Base-by-base conservation (phyloP, 2,113 vertebrate genomes). In the Meleagris gallopavo region DNA sequence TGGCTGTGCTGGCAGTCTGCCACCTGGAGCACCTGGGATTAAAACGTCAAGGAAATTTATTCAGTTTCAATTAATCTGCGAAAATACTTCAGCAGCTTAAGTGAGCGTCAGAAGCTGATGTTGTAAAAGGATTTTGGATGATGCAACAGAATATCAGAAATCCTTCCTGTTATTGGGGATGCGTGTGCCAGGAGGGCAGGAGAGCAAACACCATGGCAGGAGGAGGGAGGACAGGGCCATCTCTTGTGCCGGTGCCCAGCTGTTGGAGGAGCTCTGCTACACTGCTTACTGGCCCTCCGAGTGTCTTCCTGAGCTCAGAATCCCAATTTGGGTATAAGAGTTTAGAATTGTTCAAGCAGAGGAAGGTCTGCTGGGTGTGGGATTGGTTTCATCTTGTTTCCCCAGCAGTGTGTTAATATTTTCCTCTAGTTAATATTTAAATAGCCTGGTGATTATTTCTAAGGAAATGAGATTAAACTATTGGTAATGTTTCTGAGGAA, bases 41-140 rank as follows among this genome's bases (percentile, higher is more conserved):
- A 93, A 81, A 93, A 88, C 46, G 70, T 81, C 87, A 77, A 74
- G 73, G 60, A 89, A 94, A 91, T 80, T 74, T 91, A 74, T 93
- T 94, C 84, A 1, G 21, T 87, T 95, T 43, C 89, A 75, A 41
- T 91, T 94, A 93, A 89, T 94, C 75, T 86, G 55, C 0, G 3
- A 80, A 94, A 94, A 91, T 89, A 92, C 60, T 9, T 17, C 18
- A 83, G 72, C 67, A 86, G 75, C 30, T 95, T 94, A 71, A 52
- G 43, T 43, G 57, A 93, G 55, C 89, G 45, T 82, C 54, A 11
- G 64, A 93, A 91, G 89, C 78, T 83, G 89, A 83, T 89, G 60
- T 40, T 86, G 48, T 80, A 60, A 67, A 95, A 95, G 88, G 79
- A 64, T 93, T 94, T 89, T 57, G 30, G 27, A 9, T 52, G 41